Conservation (phyloP, 2,888 invertebrate species). For the Dastarcus helophoroides region DNA sequence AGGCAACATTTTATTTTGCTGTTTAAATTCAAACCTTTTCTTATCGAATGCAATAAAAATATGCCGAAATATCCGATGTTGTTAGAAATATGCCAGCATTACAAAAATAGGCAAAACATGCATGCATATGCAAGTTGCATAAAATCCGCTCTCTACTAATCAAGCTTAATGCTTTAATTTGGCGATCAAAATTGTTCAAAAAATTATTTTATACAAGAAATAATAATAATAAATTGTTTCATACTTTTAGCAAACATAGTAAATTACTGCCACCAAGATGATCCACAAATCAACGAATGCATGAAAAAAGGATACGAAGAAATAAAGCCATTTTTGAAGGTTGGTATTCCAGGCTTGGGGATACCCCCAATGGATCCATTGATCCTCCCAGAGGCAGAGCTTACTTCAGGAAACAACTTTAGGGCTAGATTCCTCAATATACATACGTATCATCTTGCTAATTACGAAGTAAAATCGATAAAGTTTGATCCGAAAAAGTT, state of each 20-base stretch:
- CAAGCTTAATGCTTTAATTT: too few relatives aligned
- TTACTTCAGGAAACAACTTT: constrained; percentile 41
- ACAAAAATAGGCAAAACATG: too few relatives aligned
- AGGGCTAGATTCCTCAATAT: constrained; percentile 29
- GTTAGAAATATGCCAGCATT: too few relatives aligned
- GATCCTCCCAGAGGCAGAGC: constrained; percentile 49
- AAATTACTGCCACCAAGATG: constrained; percentile 50
- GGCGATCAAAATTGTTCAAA: too few relatives aligned
- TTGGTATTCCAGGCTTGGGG: constrained; percentile 52
- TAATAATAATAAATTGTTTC: too few relatives aligned
- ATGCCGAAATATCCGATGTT: too few relatives aligned
- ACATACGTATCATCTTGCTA: constrained; percentile 46
- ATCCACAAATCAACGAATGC: constrained; percentile 49
- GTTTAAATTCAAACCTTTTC: too few relatives aligned
- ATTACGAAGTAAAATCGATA: constrained; percentile 41
- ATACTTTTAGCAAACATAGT: constrained; percentile 53
- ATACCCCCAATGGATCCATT: constrained; percentile 60
- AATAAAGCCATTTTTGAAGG: constrained; percentile 43
- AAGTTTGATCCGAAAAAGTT: constrained; percentile 41
- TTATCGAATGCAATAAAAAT: too few relatives aligned
- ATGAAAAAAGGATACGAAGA: constrained; percentile 45
- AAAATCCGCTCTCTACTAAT: too few relatives aligned
- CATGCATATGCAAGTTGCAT: too few relatives aligned
- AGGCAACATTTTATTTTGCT: too few relatives aligned
- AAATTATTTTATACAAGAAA: too few relatives aligned